These are phyloP conservation scores for Stegastes partitus DNA, from an alignment of 2,113 vertebrate genomes.

Conservation along the genomic window DNA sequence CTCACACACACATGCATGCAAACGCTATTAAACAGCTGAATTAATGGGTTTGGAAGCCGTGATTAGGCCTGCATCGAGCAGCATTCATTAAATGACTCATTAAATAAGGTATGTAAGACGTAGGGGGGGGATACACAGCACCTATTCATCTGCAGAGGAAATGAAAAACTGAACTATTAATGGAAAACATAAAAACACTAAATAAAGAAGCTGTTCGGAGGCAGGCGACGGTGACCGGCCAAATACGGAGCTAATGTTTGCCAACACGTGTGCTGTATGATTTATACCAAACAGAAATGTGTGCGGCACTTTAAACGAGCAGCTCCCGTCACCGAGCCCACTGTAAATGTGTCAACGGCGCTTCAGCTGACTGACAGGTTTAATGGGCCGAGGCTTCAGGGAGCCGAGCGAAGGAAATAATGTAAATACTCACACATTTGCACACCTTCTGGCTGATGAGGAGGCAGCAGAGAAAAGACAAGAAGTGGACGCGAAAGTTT, in stretches of 20 bases:
- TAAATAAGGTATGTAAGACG: not conserved
- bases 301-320: not conserved
- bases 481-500: not conserved
- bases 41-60: not conserved
- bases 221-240: not conserved
- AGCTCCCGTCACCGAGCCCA: not conserved
- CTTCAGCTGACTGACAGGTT: conserved; percentile 8
- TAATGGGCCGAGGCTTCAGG: not conserved
- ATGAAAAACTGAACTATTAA: not conserved
- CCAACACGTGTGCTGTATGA: not conserved
- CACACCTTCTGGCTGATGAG: not conserved
- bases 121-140: not conserved
- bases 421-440: conserved; percentile 4
- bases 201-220: not conserved
- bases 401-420: not conserved
- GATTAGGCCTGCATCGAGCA: not conserved
- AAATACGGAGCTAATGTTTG: not conserved
- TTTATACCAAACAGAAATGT: not conserved
- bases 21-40: not conserved
- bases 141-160: not conserved
- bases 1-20: not conserved
- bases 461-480: conserved; percentile 1
- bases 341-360: conserved; percentile 10
- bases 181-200: not conserved
- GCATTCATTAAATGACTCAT: not conserved